phyloP scores from a whole-genome alignment of 2,888 invertebrate species.

The Hedya salicella region DNA sequence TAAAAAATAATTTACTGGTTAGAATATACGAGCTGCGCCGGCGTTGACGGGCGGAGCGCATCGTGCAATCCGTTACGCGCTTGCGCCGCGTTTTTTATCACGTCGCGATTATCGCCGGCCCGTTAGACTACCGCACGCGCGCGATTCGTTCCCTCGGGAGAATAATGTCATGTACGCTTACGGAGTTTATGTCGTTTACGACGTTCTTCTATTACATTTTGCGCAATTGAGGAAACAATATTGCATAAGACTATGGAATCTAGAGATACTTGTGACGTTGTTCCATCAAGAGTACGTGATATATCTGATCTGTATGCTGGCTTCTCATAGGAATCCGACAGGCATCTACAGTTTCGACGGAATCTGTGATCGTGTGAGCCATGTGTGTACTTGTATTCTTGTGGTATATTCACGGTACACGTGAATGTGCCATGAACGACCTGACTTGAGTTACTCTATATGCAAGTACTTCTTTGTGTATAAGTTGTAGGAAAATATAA shows the following conservation, averaged over 20 bases:
- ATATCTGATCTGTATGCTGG: not conserved
- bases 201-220: not conserved
- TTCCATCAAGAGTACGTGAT: not conserved
- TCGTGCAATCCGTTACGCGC: conserved; percentile 66
- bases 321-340: conserved; percentile 2
- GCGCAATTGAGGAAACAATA: not conserved
- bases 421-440: no score
- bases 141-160: conserved; percentile 58
- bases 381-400: not conserved
- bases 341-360: conserved; percentile 17
- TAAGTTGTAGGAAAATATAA: no score
- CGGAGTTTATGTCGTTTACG: not conserved
- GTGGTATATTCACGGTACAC: not conserved
- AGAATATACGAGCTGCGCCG: conserved; percentile 46
- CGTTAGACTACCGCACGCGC: conserved; percentile 75
- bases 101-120: conserved; percentile 70
- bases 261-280: not conserved
- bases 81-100: conserved; percentile 71
- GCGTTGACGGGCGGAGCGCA: conserved; percentile 73
- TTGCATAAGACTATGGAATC: not conserved
- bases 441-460: no score
- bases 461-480: no score
- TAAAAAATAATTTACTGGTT: not conserved
- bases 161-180: conserved; percentile 3
- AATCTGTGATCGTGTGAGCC: conserved; percentile 9